These are phyloP conservation scores for Ptilodon capucinus DNA, from an alignment of 2,888 invertebrate species.

Conservation along the genomic window DNA sequence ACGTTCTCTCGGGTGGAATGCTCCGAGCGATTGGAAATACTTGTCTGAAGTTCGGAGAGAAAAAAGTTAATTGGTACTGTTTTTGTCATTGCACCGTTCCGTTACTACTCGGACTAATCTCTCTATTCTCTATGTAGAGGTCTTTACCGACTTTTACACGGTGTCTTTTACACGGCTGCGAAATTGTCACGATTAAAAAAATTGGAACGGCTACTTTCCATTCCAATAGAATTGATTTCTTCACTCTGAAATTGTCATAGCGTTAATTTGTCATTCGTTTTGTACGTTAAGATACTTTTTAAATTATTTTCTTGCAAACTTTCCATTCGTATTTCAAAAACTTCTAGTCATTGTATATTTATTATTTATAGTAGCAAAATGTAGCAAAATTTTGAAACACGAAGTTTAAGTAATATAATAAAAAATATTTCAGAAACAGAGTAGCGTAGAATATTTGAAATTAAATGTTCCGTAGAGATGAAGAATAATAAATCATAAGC, in stretches of 20 bases:
- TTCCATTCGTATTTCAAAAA: too few relatives aligned
- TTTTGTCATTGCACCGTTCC: constrained; percentile 68
- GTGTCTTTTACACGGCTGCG: constrained; percentile 29
- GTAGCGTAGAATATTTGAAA: constrained; percentile 34
- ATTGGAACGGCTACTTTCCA: constrained; percentile 32
- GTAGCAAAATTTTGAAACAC: too few relatives aligned
- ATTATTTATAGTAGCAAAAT: too few relatives aligned
- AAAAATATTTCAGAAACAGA: constrained; percentile 40
- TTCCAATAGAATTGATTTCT: constrained; percentile 33
- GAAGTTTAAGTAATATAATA: too few relatives aligned
- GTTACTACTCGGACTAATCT: constrained; percentile 65
- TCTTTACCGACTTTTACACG: constrained; percentile 50
- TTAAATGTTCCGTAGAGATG: constrained; percentile 46
- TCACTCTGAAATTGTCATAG: constrained; percentile 11
- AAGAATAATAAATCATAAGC: constrained; percentile 70
- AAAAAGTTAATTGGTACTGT: constrained; percentile 77
- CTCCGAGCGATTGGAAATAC: constrained; percentile 70
- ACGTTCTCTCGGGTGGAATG: constrained; percentile 69
- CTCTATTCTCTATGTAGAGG: constrained; percentile 52
- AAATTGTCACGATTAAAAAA: constrained; percentile 46
- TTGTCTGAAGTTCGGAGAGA: constrained; percentile 63
- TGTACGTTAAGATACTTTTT: background rate
- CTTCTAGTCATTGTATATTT: too few relatives aligned
- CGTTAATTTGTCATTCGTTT: constrained; percentile 1
- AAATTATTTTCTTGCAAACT: too few relatives aligned